Percentiles rank a stretch among this genome's conserved stretches.
Evolutionary conservation across 64 coral and sea anemone genomes (phyloP).

Genomic region (Stylophora pistillata): DNA sequence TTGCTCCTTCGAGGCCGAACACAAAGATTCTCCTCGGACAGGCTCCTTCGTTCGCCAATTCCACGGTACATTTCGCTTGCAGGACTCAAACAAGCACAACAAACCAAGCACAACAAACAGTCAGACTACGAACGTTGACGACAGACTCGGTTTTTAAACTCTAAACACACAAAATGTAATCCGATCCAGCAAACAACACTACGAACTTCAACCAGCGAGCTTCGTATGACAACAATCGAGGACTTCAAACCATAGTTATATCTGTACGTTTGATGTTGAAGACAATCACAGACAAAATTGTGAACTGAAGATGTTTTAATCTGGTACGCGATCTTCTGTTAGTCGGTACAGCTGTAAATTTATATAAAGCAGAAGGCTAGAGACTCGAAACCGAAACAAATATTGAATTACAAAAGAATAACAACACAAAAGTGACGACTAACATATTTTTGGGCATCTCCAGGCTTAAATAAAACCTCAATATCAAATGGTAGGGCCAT

Average conservation of each 20-base stretch:
- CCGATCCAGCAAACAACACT: background rate
- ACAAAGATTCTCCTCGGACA: background rate
- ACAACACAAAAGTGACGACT: too few species aligned
- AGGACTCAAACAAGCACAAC: too few species aligned
- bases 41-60: slow-evolving; percentile 26
- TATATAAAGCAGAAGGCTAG: too few species aligned
- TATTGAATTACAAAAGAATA: too few species aligned
- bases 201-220: background rate
- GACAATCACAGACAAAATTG: too few species aligned
- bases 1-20: slow-evolving; percentile 14
- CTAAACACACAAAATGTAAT: slow-evolving; percentile 22
- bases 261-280: slow-evolving; percentile 1
- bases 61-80: slow-evolving; percentile 18
- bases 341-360: too few species aligned
- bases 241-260: background rate
- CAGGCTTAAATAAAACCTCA: too few species aligned
- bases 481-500: too few species aligned
- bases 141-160: slow-evolving; percentile 1
- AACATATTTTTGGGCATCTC: too few species aligned
- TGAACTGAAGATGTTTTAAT: too few species aligned
- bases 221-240: background rate
- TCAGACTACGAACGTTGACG: slow-evolving; percentile 22
- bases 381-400: too few species aligned
- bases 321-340: too few species aligned
- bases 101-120: slow-evolving; percentile 26